A percentile compares a stretch with the other conserved stretches of the same genome.
These are phyloP conservation scores for Podotricha telesiphe DNA, from an alignment of 2,888 invertebrate genomes.

Conservation along the genomic window DNA sequence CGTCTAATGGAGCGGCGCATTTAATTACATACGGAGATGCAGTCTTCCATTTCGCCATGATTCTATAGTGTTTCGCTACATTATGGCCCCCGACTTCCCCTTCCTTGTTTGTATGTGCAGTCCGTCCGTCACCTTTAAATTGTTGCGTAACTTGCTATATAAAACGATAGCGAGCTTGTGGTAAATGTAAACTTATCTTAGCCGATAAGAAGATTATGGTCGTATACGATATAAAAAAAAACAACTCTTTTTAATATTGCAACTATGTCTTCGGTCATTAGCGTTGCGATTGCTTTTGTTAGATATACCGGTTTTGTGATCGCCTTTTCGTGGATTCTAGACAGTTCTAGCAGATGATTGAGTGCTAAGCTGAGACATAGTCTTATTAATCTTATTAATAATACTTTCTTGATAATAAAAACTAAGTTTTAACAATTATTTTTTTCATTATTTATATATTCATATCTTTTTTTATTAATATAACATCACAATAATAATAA, in stretches of 20 bases:
- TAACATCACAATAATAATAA: neutral
- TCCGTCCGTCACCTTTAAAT: conserved; percentile 24
- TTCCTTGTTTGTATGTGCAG: conserved; percentile 31
- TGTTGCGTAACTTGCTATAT: conserved; percentile 20
- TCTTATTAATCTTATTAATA: no score
- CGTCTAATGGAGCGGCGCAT: conserved; percentile 41
- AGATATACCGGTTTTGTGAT: neutral
- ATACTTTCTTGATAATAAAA: no score
- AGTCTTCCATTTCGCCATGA: conserved; percentile 41
- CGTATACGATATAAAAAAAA: conserved; percentile 8
- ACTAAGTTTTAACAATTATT: neutral
- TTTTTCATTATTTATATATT: neutral
- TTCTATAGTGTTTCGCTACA: conserved; percentile 41
- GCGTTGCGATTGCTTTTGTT: neutral
- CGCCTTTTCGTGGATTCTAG: neutral
- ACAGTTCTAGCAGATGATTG: neutral
- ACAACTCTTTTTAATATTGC: neutral
- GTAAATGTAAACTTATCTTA: conserved; percentile 9
- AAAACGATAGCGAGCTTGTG: neutral
- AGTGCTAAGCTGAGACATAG: no score
- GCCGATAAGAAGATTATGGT: conserved; percentile 4
- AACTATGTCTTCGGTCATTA: conserved; percentile 3
- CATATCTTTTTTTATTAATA: neutral
- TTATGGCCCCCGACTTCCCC: conserved; percentile 40
- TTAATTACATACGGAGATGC: conserved; percentile 46